Evolutionary conservation across 2,888 invertebrate species (phyloP).

Genomic region (Meteorus cinctellus): DNA sequence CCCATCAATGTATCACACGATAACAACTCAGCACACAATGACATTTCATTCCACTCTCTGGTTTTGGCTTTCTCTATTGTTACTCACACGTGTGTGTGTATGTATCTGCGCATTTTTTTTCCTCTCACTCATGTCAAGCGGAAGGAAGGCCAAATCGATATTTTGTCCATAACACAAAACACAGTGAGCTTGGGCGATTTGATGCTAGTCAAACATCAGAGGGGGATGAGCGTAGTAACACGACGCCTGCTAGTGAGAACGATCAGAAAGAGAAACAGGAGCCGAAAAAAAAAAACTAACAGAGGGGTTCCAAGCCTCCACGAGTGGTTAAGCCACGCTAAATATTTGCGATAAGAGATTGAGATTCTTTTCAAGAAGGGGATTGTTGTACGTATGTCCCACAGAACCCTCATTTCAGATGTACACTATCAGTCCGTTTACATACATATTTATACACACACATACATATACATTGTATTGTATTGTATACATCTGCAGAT

Average conservation of each 20-base stretch:
- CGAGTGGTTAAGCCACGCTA: slow-evolving; percentile 41
- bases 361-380: slow-evolving; percentile 20
- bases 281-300: slow-evolving; percentile 11
- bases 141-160: slow-evolving; percentile 41
- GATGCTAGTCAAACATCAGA: slow-evolving; percentile 2
- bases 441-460: neutral
- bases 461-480: neutral
- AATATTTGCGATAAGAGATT: slow-evolving; percentile 44
- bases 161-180: slow-evolving; percentile 35
- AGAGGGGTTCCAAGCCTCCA: slow-evolving; percentile 16
- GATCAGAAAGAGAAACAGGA: slow-evolving; percentile 24
- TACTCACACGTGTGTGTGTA: neutral
- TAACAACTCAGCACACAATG: slow-evolving; percentile 37
- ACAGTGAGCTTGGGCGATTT: neutral
- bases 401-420: neutral
- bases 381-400: neutral
- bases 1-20: slow-evolving; percentile 39
- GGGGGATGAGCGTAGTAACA: slow-evolving; percentile 12
- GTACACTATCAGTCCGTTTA: neutral
- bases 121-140: slow-evolving; percentile 22
- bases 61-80: slow-evolving; percentile 9
- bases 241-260: slow-evolving; percentile 42
- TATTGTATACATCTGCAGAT: neutral
- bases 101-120: slow-evolving; percentile 10
- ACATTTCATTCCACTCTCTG: slow-evolving; percentile 32